Conservation (phyloP, 30 jellyfish, hydroid and myxozoan species). For the Aurelia aurita complex sp. Pacific region DNA sequence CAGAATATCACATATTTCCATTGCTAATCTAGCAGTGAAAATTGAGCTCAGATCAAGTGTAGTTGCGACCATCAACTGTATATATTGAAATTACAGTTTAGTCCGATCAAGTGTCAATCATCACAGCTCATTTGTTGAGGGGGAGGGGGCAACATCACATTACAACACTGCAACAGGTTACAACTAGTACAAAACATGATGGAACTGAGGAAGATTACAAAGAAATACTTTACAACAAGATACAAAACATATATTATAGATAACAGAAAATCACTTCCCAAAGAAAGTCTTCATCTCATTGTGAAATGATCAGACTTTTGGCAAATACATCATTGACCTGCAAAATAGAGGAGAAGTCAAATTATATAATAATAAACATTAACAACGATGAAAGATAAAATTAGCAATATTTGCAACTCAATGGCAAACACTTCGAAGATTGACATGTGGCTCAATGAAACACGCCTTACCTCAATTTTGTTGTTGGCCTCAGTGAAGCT, state of each 20-base stretch:
- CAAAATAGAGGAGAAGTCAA: background rate
- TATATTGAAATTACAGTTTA: background rate
- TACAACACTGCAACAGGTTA: too few species aligned
- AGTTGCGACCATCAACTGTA: slow-evolving; percentile 58
- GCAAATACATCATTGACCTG: slow-evolving; percentile 60
- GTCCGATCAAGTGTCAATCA: slow-evolving; percentile 60
- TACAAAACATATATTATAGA: background rate
- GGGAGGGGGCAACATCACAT: background rate
- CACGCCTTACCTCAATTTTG: too few species aligned
- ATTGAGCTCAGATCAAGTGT: slow-evolving; percentile 83
- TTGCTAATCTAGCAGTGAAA: background rate
- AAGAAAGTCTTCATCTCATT: slow-evolving; percentile 19
- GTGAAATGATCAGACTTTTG: slow-evolving; percentile 47
- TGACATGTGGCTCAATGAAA: too few species aligned
- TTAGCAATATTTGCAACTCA: too few species aligned
- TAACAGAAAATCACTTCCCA: slow-evolving; percentile 58
- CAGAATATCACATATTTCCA: background rate
- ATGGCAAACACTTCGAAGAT: too few species aligned
- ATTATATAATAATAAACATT: background rate
- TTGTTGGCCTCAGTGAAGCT: too few species aligned
- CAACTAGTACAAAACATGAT: too few species aligned
- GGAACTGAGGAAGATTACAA: background rate
- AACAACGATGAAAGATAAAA: too few species aligned
- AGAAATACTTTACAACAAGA: background rate
- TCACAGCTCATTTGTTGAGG: slow-evolving; percentile 36